Evolutionary conservation across 2,797 vertebrate species (phyloP).

Genomic region (Tadarida brasiliensis): DNA sequence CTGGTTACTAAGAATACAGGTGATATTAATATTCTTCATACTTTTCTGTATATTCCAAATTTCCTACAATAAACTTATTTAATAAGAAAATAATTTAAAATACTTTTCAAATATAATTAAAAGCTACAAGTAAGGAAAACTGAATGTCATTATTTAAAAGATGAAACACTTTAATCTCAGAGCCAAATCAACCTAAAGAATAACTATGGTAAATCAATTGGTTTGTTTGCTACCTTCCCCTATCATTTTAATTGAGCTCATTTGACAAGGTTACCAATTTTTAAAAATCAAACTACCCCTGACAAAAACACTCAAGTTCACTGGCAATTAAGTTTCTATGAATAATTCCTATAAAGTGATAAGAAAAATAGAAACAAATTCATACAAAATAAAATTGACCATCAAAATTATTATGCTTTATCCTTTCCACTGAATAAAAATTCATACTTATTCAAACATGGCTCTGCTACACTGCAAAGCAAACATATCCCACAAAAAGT

Average conservation of each 20-base stretch:
- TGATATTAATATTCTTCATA: conserved; percentile 55
- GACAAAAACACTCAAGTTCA: conserved; percentile 43
- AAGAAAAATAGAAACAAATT: conserved; percentile 58
- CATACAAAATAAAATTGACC: conserved; percentile 44
- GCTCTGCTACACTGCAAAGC: not conserved
- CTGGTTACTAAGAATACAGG: not conserved
- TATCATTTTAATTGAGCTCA: not conserved
- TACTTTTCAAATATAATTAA: conserved; percentile 49
- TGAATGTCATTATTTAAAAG: not conserved
- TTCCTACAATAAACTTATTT: conserved; percentile 48
- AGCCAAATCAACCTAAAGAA: conserved; percentile 55
- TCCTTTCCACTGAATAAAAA: not conserved
- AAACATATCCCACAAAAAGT: not conserved
- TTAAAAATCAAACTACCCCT: conserved; percentile 25
- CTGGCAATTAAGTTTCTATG: conserved; percentile 38
- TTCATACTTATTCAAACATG: not conserved
- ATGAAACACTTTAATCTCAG: not conserved
- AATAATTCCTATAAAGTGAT: conserved; percentile 5
- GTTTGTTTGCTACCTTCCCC: not conserved
- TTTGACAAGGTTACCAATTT: not conserved
- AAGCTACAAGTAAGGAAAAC: conserved; percentile 15
- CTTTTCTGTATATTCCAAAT: conserved; percentile 40
- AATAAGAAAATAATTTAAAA: conserved; percentile 52
- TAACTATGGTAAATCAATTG: not conserved
- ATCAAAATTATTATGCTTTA: conserved; percentile 47